Conservation (phyloP, 2,797 vertebrate genomes). For the Mus spretus region DNA sequence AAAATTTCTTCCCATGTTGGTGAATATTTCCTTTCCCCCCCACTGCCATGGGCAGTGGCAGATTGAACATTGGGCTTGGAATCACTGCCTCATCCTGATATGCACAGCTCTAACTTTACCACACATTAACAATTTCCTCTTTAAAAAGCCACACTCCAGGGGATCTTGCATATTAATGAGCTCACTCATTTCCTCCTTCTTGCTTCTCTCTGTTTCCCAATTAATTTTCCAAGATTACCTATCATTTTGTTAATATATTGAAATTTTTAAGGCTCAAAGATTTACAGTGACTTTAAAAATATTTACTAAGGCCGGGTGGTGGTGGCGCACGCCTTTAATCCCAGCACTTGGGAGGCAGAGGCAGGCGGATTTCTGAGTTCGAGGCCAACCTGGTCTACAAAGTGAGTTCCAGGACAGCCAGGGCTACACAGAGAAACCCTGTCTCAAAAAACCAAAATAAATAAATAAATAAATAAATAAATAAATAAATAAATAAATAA, state of each 20-base stretch:
- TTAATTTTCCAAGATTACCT: not conserved
- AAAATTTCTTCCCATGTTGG: not conserved
- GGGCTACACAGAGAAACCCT: no score
- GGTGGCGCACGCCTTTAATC: no score
- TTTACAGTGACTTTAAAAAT: not conserved
- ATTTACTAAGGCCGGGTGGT: not conserved
- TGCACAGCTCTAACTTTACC: not conserved
- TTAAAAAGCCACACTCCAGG: not conserved
- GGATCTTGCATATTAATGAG: accelerated
- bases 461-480: no score
- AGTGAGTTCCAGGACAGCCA: no score
- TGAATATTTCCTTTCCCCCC: not conserved
- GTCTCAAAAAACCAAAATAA: no score
- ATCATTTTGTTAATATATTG: not conserved
- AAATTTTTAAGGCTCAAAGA: not conserved
- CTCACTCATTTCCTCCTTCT: conserved; percentile 15
- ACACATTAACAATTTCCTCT: not conserved
- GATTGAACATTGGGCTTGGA: accelerated
- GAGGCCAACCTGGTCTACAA: no score
- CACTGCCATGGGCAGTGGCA: accelerated
- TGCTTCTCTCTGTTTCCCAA: not conserved
- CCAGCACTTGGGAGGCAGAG: no score
- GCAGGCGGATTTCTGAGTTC: no score
- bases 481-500: no score
- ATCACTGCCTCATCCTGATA: accelerated